Conservation (phyloP, 1,140 invertebrate species). For the Diploscapter pachys region DNA sequence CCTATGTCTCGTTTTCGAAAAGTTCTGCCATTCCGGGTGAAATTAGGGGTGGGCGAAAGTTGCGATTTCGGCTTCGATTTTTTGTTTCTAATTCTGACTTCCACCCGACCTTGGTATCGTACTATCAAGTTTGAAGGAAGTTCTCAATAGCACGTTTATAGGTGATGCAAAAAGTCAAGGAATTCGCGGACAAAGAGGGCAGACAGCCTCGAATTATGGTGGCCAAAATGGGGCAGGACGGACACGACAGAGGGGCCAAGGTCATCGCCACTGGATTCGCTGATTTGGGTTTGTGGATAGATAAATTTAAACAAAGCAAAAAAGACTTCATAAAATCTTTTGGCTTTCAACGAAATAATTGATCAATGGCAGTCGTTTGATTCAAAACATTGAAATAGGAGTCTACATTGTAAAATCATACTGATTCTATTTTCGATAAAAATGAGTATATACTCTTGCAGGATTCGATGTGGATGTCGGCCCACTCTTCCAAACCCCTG, state of each 20-base stretch:
- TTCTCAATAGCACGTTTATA: neutral
- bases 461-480: slow-evolving; percentile 70
- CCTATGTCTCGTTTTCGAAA: no score
- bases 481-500: slow-evolving; percentile 69
- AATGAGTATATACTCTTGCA: slow-evolving; percentile 10
- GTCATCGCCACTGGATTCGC: slow-evolving; percentile 71
- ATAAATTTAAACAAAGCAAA: slow-evolving; percentile 2
- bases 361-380: neutral
- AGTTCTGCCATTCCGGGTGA: no score
- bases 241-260: slow-evolving; percentile 71
- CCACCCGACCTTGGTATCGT: neutral
- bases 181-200: slow-evolving; percentile 66
- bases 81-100: neutral
- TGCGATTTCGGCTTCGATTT: no score
- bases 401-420: no score
- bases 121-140: no score
- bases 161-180: slow-evolving; percentile 59
- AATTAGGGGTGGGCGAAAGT: no score
- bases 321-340: neutral
- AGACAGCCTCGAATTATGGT: slow-evolving; percentile 68
- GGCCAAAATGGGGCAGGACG: slow-evolving; percentile 71
- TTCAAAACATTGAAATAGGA: no score
- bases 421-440: no score
- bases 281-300: slow-evolving; percentile 63
- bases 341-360: neutral